Conservation (phyloP, 1,140 invertebrate genomes). For the Scaptodrosophila lebanonensis region DNA sequence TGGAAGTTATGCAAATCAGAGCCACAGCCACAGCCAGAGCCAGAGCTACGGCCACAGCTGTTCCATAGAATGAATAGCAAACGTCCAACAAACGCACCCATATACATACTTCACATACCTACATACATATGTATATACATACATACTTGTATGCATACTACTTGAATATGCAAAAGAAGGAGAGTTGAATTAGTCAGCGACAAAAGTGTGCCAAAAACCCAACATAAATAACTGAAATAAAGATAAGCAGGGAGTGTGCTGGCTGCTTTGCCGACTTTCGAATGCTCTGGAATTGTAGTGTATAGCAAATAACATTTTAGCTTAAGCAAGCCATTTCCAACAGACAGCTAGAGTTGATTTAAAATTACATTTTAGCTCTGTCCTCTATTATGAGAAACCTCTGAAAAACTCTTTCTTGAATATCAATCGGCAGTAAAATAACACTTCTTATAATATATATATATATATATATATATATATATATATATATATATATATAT, state of each 20-base stretch:
- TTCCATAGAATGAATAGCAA: not conserved
- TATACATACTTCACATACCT: constrained; percentile 15
- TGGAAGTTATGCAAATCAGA: constrained; percentile 34
- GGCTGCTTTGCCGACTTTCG: constrained; percentile 2
- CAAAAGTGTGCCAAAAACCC: constrained; percentile 53
- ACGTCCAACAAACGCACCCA: constrained; percentile 15
- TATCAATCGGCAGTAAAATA: too few relatives aligned
- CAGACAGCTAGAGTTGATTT: too few relatives aligned
- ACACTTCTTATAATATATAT: not conserved
- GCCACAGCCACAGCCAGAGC: constrained; percentile 10
- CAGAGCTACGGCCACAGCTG: constrained; percentile 9
- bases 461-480: not conserved
- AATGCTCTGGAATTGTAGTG: constrained; percentile 13
- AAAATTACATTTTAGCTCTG: too few relatives aligned
- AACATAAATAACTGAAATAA: too few relatives aligned
- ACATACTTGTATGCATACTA: too few relatives aligned
- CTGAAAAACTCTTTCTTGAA: too few relatives aligned
- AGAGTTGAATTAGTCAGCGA: constrained; percentile 33
- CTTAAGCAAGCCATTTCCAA: too few relatives aligned
- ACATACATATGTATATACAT: not conserved
- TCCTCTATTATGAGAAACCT: too few relatives aligned
- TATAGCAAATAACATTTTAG: not conserved
- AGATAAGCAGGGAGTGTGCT: constrained; percentile 37
- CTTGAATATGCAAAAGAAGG: constrained; percentile 7
- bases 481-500: too few relatives aligned